A percentile compares a stretch with the other conserved stretches of the same genome.
Evolutionary conservation across 2,797 vertebrate species (phyloP).

Genomic region (Silurus lanzhouensis): DNA sequence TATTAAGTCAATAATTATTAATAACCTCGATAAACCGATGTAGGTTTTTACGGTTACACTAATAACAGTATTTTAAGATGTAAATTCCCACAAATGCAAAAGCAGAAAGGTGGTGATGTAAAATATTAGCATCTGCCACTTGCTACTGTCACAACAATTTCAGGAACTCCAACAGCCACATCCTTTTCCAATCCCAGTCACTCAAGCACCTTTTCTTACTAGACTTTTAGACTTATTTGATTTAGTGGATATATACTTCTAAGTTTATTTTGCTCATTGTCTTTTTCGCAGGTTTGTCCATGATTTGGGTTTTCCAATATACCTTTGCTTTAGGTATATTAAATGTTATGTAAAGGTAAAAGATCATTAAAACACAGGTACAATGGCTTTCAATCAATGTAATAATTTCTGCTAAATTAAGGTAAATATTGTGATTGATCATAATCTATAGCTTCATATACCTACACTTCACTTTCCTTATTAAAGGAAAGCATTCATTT

Average conservation of each 20-base stretch:
- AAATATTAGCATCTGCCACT: not conserved
- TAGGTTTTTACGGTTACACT: no score
- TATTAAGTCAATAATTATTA: constrained; percentile 15
- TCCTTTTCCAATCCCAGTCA: not conserved
- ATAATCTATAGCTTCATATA: not conserved
- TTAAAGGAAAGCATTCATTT: not conserved
- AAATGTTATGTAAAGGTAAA: not conserved
- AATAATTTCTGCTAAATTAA: not conserved
- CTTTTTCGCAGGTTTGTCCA: not conserved
- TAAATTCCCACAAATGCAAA: not conserved
- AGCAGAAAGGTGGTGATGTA: not conserved
- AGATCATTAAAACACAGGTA: not conserved
- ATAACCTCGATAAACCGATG: not conserved
- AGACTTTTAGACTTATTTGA: not conserved
- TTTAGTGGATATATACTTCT: not conserved
- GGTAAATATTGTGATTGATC: not conserved
- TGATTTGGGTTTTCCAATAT: not conserved
- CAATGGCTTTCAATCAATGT: not conserved
- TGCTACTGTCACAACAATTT: not conserved
- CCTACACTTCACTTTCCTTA: not conserved
- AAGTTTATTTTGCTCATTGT: not conserved
- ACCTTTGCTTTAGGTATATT: no score
- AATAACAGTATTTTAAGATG: not conserved
- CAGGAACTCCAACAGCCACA: not conserved
- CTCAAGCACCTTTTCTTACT: not conserved